Percentiles rank a stretch among this genome's conserved stretches.
phyloP scores from a whole-genome alignment of 1,140 invertebrate genomes.

The Stegodyphus mimosarum region DNA sequence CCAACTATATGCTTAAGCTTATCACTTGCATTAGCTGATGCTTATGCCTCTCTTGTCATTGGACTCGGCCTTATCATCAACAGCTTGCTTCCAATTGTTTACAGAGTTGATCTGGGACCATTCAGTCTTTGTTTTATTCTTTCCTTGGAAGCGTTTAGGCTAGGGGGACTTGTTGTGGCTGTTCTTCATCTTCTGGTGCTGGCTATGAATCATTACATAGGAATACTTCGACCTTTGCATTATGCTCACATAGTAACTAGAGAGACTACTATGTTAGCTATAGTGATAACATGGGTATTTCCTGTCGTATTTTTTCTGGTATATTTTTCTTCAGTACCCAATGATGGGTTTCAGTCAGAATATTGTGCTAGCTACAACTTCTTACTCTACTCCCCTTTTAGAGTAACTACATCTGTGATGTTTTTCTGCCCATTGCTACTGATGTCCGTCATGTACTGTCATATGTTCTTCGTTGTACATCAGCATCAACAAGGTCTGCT shows the following conservation, averaged over 20 bases:
- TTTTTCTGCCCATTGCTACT: conserved; percentile 70
- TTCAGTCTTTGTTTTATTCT: conserved; percentile 66
- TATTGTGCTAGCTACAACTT: conserved; percentile 50
- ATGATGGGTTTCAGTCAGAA: conserved; percentile 68
- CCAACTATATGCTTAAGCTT: conserved; percentile 74
- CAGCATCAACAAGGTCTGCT: conserved; percentile 71
- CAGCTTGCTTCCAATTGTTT: conserved; percentile 68
- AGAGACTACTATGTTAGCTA: conserved; percentile 68
- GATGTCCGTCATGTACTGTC: conserved; percentile 74
- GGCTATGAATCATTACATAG: conserved; percentile 78
- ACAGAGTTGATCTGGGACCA: conserved; percentile 60
- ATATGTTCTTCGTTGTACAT: conserved; percentile 73
- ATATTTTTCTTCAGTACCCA: conserved; percentile 70
- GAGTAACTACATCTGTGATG: conserved; percentile 67
- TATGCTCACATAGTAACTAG: conserved; percentile 68
- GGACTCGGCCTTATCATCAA: conserved; percentile 72
- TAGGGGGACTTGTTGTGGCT: conserved; percentile 74
- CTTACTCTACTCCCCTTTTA: conserved; percentile 66
- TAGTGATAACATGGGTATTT: conserved; percentile 72
- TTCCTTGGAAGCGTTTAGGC: conserved; percentile 71
- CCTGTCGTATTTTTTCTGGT: conserved; percentile 71
- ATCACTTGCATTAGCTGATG: conserved; percentile 74
- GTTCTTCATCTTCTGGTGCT: conserved; percentile 76
- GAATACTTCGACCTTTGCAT: conserved; percentile 75
- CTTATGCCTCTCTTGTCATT: conserved; percentile 72